A percentile compares a stretch with the other conserved stretches of the same genome.
phyloP scores from a whole-genome alignment of 2,888 invertebrate species.

The Uropetala carovei region DNA sequence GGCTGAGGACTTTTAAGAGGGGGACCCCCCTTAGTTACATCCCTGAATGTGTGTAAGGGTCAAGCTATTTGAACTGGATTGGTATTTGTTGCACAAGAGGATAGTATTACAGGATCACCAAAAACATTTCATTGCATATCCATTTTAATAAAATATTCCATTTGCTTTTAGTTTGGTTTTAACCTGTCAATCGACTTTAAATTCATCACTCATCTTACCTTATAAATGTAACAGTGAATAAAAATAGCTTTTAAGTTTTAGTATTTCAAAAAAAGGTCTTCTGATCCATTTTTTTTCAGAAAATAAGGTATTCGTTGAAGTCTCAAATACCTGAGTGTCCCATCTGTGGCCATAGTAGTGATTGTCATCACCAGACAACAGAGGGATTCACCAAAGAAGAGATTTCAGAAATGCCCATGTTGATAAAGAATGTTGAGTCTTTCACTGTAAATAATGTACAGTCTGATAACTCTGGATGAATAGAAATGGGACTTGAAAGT shows the following conservation, averaged over 20 bases:
- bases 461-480: slow-evolving; percentile 14
- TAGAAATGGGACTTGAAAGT: slow-evolving; percentile 4
- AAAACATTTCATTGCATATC: too few species aligned
- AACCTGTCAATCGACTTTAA: too few species aligned
- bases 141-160: too few species aligned
- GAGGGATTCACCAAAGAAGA: slow-evolving; percentile 51
- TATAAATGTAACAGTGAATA: not conserved
- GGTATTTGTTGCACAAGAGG: too few species aligned
- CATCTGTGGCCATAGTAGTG: slow-evolving; percentile 83
- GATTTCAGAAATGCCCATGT: slow-evolving; percentile 41
- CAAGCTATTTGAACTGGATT: too few species aligned
- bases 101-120: too few species aligned
- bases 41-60: too few species aligned
- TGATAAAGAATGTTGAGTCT: slow-evolving; percentile 43
- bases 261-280: not conserved
- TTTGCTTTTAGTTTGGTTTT: too few species aligned
- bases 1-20: too few species aligned
- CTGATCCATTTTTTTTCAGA: slow-evolving; percentile 78
- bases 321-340: slow-evolving; percentile 87
- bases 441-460: slow-evolving; percentile 38
- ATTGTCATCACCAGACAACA: slow-evolving; percentile 81
- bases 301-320: slow-evolving; percentile 84
- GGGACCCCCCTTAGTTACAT: too few species aligned
- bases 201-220: too few species aligned
- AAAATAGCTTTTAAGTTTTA: not conserved